Evolutionary conservation across 2,113 vertebrate species (phyloP).

Genomic region (Callocephalon fimbriatum): DNA sequence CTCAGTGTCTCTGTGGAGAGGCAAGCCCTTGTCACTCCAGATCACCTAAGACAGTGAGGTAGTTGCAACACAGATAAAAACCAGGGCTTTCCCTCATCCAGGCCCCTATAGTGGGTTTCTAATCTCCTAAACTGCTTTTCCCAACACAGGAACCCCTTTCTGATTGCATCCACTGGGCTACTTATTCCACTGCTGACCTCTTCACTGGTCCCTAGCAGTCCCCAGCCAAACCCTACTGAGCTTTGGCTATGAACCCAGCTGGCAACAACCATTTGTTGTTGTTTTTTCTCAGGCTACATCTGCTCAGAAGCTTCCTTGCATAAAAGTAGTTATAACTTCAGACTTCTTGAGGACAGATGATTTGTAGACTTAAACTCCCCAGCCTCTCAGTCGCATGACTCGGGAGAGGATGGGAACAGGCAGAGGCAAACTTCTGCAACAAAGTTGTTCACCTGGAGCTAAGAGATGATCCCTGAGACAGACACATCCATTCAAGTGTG

Average conservation of each 20-base stretch:
- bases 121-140: background rate
- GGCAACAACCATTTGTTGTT: background rate
- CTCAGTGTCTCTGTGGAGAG: background rate
- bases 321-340: background rate
- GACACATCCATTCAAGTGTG: fast-evolving
- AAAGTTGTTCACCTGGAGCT: background rate
- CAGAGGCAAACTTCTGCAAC: background rate
- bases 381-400: background rate
- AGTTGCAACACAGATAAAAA: background rate
- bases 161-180: background rate
- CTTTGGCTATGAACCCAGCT: background rate
- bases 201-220: background rate
- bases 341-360: background rate
- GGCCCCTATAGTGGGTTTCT: background rate
- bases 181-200: background rate
- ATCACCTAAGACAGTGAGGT: background rate
- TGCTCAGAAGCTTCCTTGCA: background rate
- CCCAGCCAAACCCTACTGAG: background rate
- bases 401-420: background rate
- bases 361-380: background rate
- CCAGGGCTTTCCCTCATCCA: background rate
- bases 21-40: background rate
- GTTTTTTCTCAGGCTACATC: background rate
- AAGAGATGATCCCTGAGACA: background rate
- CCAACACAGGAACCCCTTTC: background rate